Base-by-base conservation (phyloP, 2,888 invertebrate species). In the Steromphala cineraria region DNA sequence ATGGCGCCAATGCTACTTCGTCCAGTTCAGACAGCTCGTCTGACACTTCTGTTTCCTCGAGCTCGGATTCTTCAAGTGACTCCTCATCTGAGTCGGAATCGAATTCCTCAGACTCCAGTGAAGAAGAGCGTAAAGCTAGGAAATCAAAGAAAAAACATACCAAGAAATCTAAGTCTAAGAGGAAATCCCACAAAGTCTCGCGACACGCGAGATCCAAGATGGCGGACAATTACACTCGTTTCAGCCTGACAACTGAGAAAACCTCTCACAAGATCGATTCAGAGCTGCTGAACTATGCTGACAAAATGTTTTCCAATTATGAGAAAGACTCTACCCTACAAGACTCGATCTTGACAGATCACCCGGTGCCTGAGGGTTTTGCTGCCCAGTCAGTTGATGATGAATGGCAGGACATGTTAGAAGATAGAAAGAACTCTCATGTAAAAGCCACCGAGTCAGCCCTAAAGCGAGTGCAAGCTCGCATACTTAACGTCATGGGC, bases 321-420 rank as follows among this genome's bases (percentile, higher is more conserved):
- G n/a, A n/a, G n/a, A n/a, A n/a, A n/a, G n/a, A n/a, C n/a, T n/a
- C n/a, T n/a, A n/a, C n/a, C n/a, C n/a, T n/a, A n/a, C n/a, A 79
- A 1, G 31, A 31, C 15, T 52, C 55, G 2, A 79, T 79, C 0
- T n/a, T 79, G 19, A 21, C 28, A n/a, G 55, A 79, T 8, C 28
- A 67, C 15, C 74, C 79, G 0, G 55, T 79, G 0, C 74, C 74
- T 4, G 53, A 79, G 17, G 36, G 28, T 13, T 31, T 71, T 19
- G 10, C n/a, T 21, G 28, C 19, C 1, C 74, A 53, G 8, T 31
- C 15, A 17, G 36, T 79, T 15, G 79, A 79, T 21, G 79, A 56
- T 5, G 74, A 53, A 28, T 74, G 79, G 79, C 71, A 79, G 24
- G 79, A 79, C 13, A 56, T 79, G 75, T 17, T 79, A 15, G 71